phyloP scores from a whole-genome alignment of 2,888 invertebrate genomes.

The Tuta absoluta region DNA sequence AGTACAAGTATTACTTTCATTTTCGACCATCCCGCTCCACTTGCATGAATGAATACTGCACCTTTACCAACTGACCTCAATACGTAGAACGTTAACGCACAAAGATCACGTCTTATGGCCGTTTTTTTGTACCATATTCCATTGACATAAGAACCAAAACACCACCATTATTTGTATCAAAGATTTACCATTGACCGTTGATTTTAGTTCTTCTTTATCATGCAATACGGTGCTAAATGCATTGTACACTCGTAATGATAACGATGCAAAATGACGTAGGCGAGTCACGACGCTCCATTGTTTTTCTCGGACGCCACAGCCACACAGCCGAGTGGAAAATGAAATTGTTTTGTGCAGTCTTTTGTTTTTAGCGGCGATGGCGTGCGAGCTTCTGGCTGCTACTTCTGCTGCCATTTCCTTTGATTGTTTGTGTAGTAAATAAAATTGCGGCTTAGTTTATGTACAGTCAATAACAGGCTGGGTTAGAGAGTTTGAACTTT shows the following conservation, averaged over 20 bases:
- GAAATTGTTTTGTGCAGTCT: conserved; percentile 15
- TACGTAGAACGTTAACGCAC: background rate
- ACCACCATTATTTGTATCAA: background rate
- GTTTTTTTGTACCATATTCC: conserved; percentile 15
- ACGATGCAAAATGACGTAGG: conserved; percentile 9
- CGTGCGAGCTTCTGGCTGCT: background rate
- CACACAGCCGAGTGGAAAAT: conserved; percentile 11
- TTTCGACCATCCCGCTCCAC: conserved; percentile 18
- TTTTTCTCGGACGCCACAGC: conserved; percentile 16
- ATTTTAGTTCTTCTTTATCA: background rate
- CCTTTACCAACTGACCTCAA: conserved; percentile 29
- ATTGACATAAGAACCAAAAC: conserved; percentile 23
- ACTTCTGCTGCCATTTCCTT: background rate
- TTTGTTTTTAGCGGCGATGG: background rate
- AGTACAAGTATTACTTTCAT: conserved; percentile 21
- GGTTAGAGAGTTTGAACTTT: too few relatives aligned
- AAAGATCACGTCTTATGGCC: background rate
- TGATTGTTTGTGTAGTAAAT: background rate
- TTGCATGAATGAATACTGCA: conserved; percentile 16
- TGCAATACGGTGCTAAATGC: background rate
- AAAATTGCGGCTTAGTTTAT: background rate
- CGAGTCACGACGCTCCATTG: conserved; percentile 18
- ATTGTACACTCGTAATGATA: background rate
- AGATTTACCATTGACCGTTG: background rate
- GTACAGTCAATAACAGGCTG: too few relatives aligned